Conservation (phyloP, 2,113 vertebrate genomes). For the Grantiella picta region DNA sequence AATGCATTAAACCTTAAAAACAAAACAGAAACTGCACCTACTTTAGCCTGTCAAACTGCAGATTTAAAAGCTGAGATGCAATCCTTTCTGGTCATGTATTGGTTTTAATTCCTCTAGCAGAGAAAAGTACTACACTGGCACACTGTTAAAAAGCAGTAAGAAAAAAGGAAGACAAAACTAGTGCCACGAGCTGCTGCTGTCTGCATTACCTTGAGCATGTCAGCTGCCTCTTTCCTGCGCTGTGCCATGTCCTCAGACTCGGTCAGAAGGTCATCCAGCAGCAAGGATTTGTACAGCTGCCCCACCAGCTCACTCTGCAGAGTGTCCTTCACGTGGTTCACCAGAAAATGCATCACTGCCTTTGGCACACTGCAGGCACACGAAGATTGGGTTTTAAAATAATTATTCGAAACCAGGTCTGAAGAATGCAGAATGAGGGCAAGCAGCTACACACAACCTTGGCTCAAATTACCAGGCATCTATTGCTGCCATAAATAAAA, state of each 20-base stretch:
- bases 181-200: neutral
- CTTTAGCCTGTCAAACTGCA: neutral
- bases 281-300: conserved; percentile 89
- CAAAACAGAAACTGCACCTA: neutral
- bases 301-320: conserved; percentile 98
- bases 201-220: conserved; percentile 91
- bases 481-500: neutral
- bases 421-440: neutral
- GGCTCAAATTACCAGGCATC: neutral
- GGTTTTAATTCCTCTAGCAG: neutral
- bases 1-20: neutral
- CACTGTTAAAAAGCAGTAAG: neutral
- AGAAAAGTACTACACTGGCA: neutral
- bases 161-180: neutral
- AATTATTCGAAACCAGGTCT: neutral
- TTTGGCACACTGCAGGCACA: conserved; percentile 88
- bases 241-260: conserved; percentile 99
- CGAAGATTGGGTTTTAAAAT: neutral
- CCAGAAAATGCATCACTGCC: conserved; percentile 98
- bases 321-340: conserved; percentile 96
- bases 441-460: neutral
- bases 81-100: neutral
- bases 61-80: neutral
- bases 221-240: conserved; percentile 92
- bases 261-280: conserved; percentile 92